A percentile compares a stretch with the other conserved stretches of the same genome.
These are phyloP conservation scores for Gymnorhina tibicen DNA, from an alignment of 2,113 vertebrate genomes.

Conservation along the genomic window DNA sequence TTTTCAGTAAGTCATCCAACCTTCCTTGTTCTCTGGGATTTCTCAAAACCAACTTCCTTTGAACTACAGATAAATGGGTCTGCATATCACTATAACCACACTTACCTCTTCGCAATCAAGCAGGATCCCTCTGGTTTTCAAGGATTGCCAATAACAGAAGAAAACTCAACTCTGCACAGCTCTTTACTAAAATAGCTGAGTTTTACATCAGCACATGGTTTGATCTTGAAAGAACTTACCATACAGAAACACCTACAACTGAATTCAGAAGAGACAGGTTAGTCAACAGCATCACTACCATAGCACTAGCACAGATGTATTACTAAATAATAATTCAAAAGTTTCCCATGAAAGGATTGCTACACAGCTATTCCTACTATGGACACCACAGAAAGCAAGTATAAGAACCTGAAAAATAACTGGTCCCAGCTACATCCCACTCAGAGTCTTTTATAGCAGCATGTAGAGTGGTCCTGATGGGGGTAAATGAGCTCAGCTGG, in stretches of 20 bases:
- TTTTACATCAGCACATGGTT: not conserved
- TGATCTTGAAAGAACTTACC: not conserved
- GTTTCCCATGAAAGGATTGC: not conserved
- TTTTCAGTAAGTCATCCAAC: not conserved
- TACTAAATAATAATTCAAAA: not conserved
- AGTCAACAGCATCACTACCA: not conserved
- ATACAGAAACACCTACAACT: not conserved
- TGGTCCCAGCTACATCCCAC: fast-evolving
- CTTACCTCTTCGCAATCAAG: not conserved
- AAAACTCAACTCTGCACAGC: not conserved
- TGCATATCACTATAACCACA: not conserved
- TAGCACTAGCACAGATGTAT: not conserved
- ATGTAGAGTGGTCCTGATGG: not conserved
- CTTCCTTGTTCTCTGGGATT: not conserved
- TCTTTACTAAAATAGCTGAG: not conserved
- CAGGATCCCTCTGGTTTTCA: not conserved
- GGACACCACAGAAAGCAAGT: fast-evolving
- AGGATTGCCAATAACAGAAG: not conserved
- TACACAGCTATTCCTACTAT: not conserved
- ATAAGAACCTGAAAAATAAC: not conserved
- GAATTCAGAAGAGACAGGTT: not conserved
- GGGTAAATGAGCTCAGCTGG: not conserved
- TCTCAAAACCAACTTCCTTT: not conserved
- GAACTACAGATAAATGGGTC: not conserved
- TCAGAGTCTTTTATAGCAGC: not conserved